Evolutionary conservation across 2,113 vertebrate species (phyloP), one percentile per base, ranked within the genome.

Genomic region (Lasiurus borealis): DNA sequence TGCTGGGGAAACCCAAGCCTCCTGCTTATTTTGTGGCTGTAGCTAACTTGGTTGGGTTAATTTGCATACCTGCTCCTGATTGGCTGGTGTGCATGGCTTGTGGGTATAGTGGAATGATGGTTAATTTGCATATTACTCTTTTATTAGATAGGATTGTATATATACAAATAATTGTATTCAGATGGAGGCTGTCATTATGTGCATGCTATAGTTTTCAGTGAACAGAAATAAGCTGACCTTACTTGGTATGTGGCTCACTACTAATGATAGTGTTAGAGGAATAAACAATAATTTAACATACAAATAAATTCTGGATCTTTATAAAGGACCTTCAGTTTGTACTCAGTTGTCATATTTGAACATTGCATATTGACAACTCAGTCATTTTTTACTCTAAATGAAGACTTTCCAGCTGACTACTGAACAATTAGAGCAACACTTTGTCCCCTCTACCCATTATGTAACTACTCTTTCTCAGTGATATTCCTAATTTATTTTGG

Each of bases 201-300:
- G 23, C 40, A 54, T 80, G 29, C 29, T 81, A 1, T 29, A 80
- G 48, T 96, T 95, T 48, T 50, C 91, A 88, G 16, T 46, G 46
- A 62, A 50, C 69, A 90, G 78, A 96, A 94, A 62, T 19, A 75
- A 87, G 16, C 64, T 66, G 48, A 89, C 76, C n/a, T 80, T 88
- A 59, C 36, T 78, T 96, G 31, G 15, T 72, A 40, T 81, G 31
- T 59, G 86, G 23, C 84, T 93, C 34, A 75, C 36, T 87, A 78
- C 8, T 96, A 95, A 68, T 95, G 34, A n/a, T 27, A 94, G 93
- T 86, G 54, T 78, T 48, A 80, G 19, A 66, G 8, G 4, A 76
- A 66, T 77, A 81, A 93, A 66, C 77, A 88, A 64, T 87, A 93
- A 96, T 90, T 90, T 92, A 92, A 69, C 50, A 21, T 48, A 87